phyloP scores from a whole-genome alignment of 2,888 invertebrate species.

The Hemaris fuciformis region DNA sequence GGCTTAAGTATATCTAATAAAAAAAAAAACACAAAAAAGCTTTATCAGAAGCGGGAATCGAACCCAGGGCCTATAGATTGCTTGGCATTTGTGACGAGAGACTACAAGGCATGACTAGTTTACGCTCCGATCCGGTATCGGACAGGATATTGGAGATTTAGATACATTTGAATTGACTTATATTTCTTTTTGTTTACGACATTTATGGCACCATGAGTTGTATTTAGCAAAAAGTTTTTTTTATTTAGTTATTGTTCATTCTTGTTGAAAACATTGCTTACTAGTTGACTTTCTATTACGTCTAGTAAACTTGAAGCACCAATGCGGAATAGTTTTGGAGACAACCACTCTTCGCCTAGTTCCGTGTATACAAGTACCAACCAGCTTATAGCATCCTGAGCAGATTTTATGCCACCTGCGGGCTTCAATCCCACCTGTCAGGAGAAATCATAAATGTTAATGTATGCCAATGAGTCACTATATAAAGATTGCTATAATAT shows the following conservation, averaged over 20 bases:
- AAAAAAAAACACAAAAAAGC: too few relatives aligned
- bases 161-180: neutral
- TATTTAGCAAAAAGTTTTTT: neutral
- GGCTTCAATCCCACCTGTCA: conserved; percentile 96
- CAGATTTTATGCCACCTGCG: conserved; percentile 96
- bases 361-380: conserved; percentile 90
- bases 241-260: neutral
- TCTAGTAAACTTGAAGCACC: conserved; percentile 96
- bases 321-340: conserved; percentile 91
- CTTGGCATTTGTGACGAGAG: too few relatives aligned
- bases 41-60: too few relatives aligned
- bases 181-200: neutral
- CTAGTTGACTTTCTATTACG: conserved; percentile 85
- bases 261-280: conserved; percentile 42
- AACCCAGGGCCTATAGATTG: too few relatives aligned
- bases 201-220: neutral
- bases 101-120: too few relatives aligned
- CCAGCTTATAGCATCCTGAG: conserved; percentile 93
- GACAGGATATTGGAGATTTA: too few relatives aligned
- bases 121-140: too few relatives aligned
- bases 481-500: too few relatives aligned
- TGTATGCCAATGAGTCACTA: too few relatives aligned
- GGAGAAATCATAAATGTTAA: too few relatives aligned
- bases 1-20: too few relatives aligned
- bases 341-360: conserved; percentile 93